Evolutionary conservation across 1,140 invertebrate species (phyloP), one percentile per base, ranked within the genome.

Genomic region (Lithobius niger): DNA sequence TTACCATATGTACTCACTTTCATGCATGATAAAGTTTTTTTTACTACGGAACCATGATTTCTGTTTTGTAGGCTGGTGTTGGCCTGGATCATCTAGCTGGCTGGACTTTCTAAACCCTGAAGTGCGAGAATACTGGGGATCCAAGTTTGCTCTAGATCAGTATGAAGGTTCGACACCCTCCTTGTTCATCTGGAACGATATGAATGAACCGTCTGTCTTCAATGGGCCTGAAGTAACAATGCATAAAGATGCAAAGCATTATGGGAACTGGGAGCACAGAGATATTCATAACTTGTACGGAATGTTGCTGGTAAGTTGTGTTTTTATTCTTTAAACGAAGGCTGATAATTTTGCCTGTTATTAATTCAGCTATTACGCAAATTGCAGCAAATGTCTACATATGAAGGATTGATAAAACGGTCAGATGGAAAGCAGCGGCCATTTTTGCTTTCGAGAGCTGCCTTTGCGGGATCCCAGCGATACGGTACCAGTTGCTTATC

Each of bases 141-240:
- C 77, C 24, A 78, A 86, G 52, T 98, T 90, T 71, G 69, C 69
- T 1, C 74, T 88, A 31, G 80, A 85, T 44, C 84, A 84, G 65
- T 97, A 91, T 75, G 64, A 82, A 45, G 92, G 90, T 0, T 86
- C 91, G 0, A 90, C 85, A n/a, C 76, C 85, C 6, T 82, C 94
- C 64, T 78, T 96, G 0, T 86, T 88, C 68, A 84, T 93, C 42
- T 99, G 97, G 97, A 99, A 99, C 67, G 97, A 99, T 65, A 99
- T 99, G 97, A 99, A 99, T 65, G 97, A 99, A 68, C 94, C 95
- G 0, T 92, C 88, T 15, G 94, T 99, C 0, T 99, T 99, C 67
- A 99, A 92, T 71, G 95, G 95, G 0, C 96, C 96, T 0, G 97
- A 99, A 75, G 78, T 96, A 16, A 97, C 92, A 0, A 92, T 97